Evolutionary conservation across 2,113 vertebrate species (phyloP).

Genomic region (Pithys albifrons): DNA sequence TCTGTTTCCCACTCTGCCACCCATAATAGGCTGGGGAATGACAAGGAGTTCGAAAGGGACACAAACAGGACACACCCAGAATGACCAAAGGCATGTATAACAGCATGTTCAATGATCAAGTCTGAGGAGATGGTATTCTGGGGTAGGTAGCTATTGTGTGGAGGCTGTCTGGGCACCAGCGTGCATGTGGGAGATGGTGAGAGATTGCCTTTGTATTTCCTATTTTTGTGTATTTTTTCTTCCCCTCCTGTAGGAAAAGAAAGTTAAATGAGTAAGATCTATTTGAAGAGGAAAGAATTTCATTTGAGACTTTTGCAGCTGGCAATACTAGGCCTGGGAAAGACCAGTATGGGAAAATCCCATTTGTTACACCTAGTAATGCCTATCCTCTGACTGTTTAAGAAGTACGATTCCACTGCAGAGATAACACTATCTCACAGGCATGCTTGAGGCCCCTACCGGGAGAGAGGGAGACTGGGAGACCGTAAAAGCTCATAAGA

Average conservation of each 20-base stretch:
- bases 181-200: neutral
- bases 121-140: neutral
- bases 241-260: neutral
- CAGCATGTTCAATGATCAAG: neutral
- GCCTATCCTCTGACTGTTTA: neutral
- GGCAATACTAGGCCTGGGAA: neutral
- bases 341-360: neutral
- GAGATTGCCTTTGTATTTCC: neutral
- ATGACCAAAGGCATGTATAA: neutral
- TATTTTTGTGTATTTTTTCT: neutral
- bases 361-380: neutral
- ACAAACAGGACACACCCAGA: neutral
- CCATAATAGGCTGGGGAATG: neutral
- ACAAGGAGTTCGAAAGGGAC: neutral
- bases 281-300: neutral
- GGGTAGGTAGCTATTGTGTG: neutral
- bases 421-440: neutral
- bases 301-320: neutral
- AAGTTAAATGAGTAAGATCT: neutral
- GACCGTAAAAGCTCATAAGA: neutral
- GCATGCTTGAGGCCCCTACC: neutral
- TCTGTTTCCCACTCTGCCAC: neutral
- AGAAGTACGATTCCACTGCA: neutral
- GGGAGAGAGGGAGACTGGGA: neutral
- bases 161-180: neutral